A percentile compares a stretch with the other conserved stretches of the same genome.
phyloP scores from a whole-genome alignment of 2,113 vertebrate species.

The Rallus limicola region DNA sequence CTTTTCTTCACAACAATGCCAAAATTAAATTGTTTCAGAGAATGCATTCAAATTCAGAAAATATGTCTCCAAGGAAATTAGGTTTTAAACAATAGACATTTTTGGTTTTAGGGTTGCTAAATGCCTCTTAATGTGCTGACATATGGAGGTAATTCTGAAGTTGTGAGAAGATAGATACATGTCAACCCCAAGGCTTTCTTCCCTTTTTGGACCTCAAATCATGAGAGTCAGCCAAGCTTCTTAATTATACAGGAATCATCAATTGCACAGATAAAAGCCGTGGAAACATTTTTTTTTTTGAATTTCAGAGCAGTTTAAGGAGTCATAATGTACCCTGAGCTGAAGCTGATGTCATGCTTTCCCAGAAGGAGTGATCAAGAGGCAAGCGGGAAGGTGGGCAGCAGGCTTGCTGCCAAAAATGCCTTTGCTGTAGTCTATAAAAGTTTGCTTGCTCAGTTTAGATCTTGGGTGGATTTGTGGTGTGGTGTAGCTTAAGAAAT shows the following conservation, averaged over 20 bases:
- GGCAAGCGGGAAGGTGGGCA: not conserved
- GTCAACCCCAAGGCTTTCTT: not conserved
- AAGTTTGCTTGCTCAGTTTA: not conserved
- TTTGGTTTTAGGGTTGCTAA: not conserved
- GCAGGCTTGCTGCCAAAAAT: not conserved
- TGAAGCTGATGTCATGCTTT: not conserved
- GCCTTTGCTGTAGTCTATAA: not conserved
- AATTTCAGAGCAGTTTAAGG: not conserved
- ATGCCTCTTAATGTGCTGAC: not conserved
- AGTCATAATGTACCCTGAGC: not conserved
- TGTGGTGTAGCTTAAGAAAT: not conserved
- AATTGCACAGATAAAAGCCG: not conserved
- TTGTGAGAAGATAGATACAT: not conserved
- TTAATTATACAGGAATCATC: not conserved
- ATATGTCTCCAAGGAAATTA: not conserved
- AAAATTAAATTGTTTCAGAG: not conserved
- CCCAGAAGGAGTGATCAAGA: not conserved
- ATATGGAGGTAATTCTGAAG: not conserved
- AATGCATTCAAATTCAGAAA: not conserved
- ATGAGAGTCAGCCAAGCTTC: not conserved
- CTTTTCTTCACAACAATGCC: not conserved
- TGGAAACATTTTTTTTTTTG: not conserved
- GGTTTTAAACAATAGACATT: not conserved
- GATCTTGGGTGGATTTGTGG: not conserved
- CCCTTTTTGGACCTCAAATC: not conserved